phyloP scores from a whole-genome alignment of 2,888 invertebrate species.

The Hyposoter dolosus region DNA sequence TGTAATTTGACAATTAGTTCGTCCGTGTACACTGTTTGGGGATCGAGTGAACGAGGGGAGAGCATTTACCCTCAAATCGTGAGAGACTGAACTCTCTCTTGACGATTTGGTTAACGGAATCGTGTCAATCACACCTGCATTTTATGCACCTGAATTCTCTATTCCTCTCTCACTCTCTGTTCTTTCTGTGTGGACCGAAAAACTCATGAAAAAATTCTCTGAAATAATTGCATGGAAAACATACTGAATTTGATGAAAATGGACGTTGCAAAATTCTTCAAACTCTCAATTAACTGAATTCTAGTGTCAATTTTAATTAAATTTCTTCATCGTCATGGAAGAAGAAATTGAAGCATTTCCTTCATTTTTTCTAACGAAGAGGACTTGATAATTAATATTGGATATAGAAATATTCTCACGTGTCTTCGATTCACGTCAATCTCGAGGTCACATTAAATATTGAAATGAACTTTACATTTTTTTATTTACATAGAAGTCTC shows the following conservation, averaged over 20 bases:
- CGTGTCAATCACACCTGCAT: slow-evolving; percentile 69
- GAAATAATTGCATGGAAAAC: background rate
- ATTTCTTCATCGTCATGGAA: background rate
- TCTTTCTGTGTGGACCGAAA: background rate
- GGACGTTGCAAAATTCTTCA: background rate
- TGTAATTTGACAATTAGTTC: slow-evolving; percentile 80
- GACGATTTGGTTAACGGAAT: slow-evolving; percentile 68
- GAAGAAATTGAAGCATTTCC: background rate
- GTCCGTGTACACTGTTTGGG: slow-evolving; percentile 42
- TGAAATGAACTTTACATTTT: background rate
- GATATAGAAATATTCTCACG: background rate
- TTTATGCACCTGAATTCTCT: slow-evolving; percentile 43
- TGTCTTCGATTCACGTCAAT: background rate
- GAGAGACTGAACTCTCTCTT: slow-evolving; percentile 43
- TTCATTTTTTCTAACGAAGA: background rate
- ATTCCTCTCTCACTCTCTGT: slow-evolving; percentile 32
- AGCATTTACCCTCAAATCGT: slow-evolving; percentile 49
- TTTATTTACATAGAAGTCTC: background rate
- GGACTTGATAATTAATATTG: background rate
- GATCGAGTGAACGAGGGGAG: slow-evolving; percentile 33
- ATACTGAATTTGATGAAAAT: background rate
- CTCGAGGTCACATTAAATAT: background rate
- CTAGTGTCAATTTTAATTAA: background rate
- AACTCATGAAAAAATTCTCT: background rate
- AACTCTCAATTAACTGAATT: background rate